Evolutionary conservation across 1,140 invertebrate species (phyloP), one percentile per base, ranked within the genome.

Genomic region (Diorhabda sublineata): DNA sequence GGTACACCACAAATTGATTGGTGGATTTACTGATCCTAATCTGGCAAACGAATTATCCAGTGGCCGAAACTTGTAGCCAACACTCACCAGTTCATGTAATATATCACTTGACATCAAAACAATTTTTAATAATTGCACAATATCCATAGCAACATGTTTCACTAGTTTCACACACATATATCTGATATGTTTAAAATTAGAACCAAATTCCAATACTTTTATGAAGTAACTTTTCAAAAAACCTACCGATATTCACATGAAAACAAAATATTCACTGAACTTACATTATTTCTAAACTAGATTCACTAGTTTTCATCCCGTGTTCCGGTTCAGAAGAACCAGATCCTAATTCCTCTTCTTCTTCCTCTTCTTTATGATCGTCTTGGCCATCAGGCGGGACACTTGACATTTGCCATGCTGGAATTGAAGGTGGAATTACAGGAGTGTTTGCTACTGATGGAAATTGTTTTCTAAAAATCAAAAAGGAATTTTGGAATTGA

Each of bases 401-500:
- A 4, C 85, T 85, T n/a, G 86, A 84, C 52, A 91, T 82, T 78
- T 92, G 91, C 91, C 91, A 93, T 6, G 89, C 84, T 42, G 91
- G 91, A 69, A 92, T 92, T 2, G 90, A 91, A 6, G 89, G 87
- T 4, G 89, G 88, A 7, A 89, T 87, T 3, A 87, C 84, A 6
- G 85, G 81, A n/a, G 77, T 83, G 69, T 83, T 84, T 3, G 86
- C 81, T 0, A 80, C 77, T 52, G 84, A 81, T 11, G 91, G 89
- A 78, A 92, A 92, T 81, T 92, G 90, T 79, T 91, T 92, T 73
- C 89, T 90, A 75, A 62, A 78, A 75, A 45, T 3, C 3, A 52
- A 6, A 52, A 41, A 60, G 58, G 2, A 60, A 64, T 26, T 26
- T 26, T 26, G 26, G 26, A 26, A 0, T 1, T 26, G 26, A 26